phyloP scores from a whole-genome alignment of 2,113 vertebrate species.

The Megaceryle maxima region DNA sequence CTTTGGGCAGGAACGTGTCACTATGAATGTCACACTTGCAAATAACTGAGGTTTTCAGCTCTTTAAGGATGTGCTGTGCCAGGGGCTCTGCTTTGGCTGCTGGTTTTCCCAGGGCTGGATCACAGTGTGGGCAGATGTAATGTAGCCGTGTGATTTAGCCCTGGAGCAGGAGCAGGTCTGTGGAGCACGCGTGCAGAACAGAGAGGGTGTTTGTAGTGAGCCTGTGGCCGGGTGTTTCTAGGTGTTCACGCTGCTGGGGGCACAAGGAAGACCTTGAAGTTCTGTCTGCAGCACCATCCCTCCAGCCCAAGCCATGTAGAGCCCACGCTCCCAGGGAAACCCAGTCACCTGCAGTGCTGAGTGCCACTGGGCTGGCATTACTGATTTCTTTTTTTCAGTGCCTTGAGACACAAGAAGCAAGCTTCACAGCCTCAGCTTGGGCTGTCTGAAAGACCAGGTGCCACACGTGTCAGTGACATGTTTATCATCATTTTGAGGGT shows the following conservation, averaged over 20 bases:
- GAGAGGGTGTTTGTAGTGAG: background rate
- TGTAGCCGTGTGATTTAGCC: accelerated
- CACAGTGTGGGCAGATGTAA: background rate
- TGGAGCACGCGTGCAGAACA: background rate
- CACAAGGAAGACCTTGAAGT: background rate
- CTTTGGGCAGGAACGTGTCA: background rate
- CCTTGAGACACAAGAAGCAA: background rate
- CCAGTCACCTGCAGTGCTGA: background rate
- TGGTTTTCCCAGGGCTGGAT: background rate
- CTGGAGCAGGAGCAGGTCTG: background rate
- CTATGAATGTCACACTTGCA: background rate
- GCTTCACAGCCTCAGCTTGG: background rate
- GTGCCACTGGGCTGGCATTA: background rate
- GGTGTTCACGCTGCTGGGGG: background rate
- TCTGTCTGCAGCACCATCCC: background rate
- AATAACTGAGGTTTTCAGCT: background rate
- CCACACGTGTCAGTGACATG: accelerated
- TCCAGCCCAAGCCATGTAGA: background rate
- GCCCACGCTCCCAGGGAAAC: background rate
- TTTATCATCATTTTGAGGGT: background rate
- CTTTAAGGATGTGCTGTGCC: background rate
- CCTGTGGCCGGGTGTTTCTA: no score
- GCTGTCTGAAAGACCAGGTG: background rate
- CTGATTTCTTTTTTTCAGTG: background rate
- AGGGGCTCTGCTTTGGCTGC: background rate